Evolutionary conservation across 2,113 vertebrate genomes (phyloP).

Genomic region (Ceyx melanurus): DNA sequence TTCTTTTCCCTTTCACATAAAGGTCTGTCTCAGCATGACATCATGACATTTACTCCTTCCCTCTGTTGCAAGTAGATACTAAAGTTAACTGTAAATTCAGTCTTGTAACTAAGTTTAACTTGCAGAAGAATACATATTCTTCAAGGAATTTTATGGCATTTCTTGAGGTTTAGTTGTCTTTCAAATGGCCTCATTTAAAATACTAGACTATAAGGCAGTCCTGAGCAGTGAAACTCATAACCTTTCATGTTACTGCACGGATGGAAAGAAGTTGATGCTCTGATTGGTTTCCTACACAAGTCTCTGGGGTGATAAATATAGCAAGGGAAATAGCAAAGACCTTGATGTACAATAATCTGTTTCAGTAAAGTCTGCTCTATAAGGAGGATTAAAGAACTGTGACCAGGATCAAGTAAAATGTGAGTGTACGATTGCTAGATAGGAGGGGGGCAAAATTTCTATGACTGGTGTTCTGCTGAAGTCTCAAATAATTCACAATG

Average conservation of each 20-base stretch:
- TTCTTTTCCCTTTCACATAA: not conserved
- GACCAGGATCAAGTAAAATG: not conserved
- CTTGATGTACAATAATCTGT: not conserved
- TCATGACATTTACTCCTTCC: not conserved
- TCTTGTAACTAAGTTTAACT: not conserved
- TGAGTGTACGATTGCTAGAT: not conserved
- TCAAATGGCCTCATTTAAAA: not conserved
- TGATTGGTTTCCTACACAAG: slow-evolving; percentile 24
- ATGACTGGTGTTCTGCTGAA: not conserved
- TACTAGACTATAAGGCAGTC: not conserved
- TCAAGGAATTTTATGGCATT: not conserved
- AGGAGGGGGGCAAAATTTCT: not conserved
- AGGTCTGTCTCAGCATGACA: not conserved
- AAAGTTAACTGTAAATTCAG: slow-evolving; percentile 16
- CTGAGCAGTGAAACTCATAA: not conserved
- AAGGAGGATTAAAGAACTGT: not conserved
- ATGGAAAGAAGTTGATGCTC: not conserved
- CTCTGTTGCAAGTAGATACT: not conserved
- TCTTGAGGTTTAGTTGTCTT: not conserved
- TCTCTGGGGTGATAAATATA: not conserved
- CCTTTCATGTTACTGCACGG: not conserved
- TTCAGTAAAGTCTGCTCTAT: not conserved
- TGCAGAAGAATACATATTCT: not conserved
- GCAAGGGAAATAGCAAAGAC: not conserved
- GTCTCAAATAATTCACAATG: not conserved